These are phyloP conservation scores for Zosterops hypoxanthus DNA, from an alignment of 2,113 vertebrate species.

Conservation along the genomic window DNA sequence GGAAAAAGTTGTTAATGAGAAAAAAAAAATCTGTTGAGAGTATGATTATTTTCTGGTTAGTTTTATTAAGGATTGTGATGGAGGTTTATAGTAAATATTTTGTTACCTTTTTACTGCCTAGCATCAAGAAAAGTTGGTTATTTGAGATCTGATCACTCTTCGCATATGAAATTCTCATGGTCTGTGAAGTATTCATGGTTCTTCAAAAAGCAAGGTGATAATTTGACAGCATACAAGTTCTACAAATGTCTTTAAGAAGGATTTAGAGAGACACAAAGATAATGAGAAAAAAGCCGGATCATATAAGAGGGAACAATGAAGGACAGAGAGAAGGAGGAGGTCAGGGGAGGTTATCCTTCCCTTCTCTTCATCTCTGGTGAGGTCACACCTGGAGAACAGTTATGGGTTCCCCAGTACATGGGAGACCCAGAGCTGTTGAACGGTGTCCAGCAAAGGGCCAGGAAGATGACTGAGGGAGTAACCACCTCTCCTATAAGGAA, in stretches of 20 bases:
- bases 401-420: neutral
- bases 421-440: neutral
- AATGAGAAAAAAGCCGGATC: neutral
- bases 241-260: neutral
- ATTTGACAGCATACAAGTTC: neutral
- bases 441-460: neutral
- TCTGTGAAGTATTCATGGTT: neutral
- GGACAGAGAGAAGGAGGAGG: neutral
- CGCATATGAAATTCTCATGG: neutral
- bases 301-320: neutral
- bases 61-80: neutral
- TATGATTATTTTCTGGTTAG: neutral
- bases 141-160: neutral
- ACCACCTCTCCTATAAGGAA: neutral
- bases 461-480: neutral
- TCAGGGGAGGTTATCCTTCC: neutral
- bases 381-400: neutral
- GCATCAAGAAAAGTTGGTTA: neutral
- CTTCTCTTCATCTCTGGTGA: neutral
- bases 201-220: neutral
- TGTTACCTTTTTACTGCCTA: neutral
- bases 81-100: neutral
- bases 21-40: neutral
- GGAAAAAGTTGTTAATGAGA: neutral
- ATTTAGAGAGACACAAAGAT: neutral